A percentile compares a stretch with the other conserved stretches of the same genome.
Evolutionary conservation across 1,140 invertebrate genomes (phyloP).

Genomic region (Drosophila nigrodunni): DNA sequence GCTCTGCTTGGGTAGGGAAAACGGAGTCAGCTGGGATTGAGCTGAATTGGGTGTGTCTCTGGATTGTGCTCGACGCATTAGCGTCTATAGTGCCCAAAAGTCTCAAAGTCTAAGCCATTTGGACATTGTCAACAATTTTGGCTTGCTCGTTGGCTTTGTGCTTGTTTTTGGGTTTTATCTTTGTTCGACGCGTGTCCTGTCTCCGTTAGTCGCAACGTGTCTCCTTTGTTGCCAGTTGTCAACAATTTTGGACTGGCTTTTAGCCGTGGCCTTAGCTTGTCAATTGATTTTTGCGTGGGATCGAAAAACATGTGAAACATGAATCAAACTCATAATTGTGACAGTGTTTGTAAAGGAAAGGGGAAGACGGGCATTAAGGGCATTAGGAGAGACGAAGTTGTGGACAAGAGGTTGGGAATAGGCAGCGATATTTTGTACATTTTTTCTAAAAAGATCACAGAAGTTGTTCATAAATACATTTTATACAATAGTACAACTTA

Average conservation of each 20-base stretch:
- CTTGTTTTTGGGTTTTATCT: constrained; percentile 1
- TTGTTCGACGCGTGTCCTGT: constrained; percentile 60
- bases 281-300: constrained; percentile 71
- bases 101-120: constrained; percentile 55
- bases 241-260: constrained; percentile 70
- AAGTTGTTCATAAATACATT: too few relatives aligned
- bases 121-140: constrained; percentile 79
- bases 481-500: too few relatives aligned
- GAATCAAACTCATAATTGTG: constrained; percentile 78
- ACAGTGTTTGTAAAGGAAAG: constrained; percentile 13
- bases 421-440: background rate
- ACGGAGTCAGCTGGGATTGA: constrained; percentile 7
- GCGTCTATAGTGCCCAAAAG: constrained; percentile 18
- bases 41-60: constrained; percentile 17
- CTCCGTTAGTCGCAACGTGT: constrained; percentile 1
- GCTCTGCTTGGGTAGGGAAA: background rate
- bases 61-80: constrained; percentile 67
- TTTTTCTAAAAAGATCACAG: background rate
- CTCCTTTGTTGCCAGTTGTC: constrained; percentile 59
- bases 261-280: constrained; percentile 56
- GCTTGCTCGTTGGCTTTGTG: constrained; percentile 60
- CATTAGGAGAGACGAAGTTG: background rate
- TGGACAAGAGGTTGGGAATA: background rate
- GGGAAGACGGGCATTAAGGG: background rate
- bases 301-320: constrained; percentile 51